phyloP scores from a whole-genome alignment of 2,113 vertebrate species.

The Petaurus breviceps region DNA sequence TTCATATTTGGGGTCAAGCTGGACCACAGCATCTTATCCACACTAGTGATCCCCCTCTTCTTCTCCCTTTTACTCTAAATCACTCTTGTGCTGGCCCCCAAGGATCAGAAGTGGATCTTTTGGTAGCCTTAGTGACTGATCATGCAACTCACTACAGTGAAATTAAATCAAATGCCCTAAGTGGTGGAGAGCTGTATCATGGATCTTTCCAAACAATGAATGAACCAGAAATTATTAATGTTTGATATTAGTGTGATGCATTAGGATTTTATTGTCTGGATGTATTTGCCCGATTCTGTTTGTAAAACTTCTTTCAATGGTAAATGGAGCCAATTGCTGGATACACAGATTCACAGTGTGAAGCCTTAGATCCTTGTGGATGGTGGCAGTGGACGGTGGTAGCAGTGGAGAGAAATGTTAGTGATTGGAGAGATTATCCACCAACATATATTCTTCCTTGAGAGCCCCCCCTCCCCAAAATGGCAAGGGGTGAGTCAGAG shows the following conservation, averaged over 20 bases:
- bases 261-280: background rate
- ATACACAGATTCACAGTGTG: background rate
- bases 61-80: background rate
- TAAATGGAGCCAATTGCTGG: background rate
- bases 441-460: background rate
- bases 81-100: background rate
- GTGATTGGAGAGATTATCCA: background rate
- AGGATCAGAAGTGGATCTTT: background rate
- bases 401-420: background rate
- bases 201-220: background rate
- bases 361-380: background rate
- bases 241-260: background rate
- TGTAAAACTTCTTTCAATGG: background rate
- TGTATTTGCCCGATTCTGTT: background rate
- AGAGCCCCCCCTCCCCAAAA: background rate
- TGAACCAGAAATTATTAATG: background rate
- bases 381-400: background rate
- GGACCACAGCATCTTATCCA: background rate
- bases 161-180: background rate
- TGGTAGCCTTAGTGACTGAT: background rate
- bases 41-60: background rate
- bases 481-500: background rate
- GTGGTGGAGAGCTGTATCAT: background rate
- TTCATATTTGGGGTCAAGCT: background rate
- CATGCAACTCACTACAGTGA: background rate